A percentile compares a stretch with the other conserved stretches of the same genome.
Evolutionary conservation across 1,140 invertebrate species (phyloP).

Genomic region (Drosophila miranda): DNA sequence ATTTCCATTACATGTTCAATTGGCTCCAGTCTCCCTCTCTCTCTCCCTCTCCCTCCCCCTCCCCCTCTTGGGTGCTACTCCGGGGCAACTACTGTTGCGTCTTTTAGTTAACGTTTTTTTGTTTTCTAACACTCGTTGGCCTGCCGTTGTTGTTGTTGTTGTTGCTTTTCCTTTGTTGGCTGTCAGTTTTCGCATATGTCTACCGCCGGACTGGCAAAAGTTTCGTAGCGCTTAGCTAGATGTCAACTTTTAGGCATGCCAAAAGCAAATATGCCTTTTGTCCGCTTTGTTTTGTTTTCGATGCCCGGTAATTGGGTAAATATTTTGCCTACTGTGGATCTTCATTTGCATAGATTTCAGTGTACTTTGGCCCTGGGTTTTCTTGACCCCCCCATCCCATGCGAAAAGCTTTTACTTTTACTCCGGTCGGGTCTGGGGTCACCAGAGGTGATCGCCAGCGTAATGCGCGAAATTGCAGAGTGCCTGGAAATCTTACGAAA

Average conservation of each 20-base stretch:
- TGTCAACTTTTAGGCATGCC: conserved; percentile 44
- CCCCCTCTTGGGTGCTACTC: neutral
- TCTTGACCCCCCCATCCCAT: conserved; percentile 59
- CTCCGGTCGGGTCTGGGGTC: conserved; percentile 13
- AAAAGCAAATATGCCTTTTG: conserved; percentile 47
- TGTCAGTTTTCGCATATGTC: conserved; percentile 76
- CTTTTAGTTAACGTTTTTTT: conserved; percentile 56
- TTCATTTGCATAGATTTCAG: conserved; percentile 59
- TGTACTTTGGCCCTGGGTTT: conserved; percentile 36
- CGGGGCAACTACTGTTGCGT: conserved; percentile 59
- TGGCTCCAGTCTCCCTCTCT: conserved; percentile 19
- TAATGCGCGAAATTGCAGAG: neutral
- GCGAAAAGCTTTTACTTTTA: conserved; percentile 67
- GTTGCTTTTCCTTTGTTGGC: conserved; percentile 68
- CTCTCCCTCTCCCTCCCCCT: neutral
- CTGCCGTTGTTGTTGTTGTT: conserved; percentile 13
- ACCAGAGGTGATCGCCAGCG: neutral
- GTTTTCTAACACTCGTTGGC: conserved; percentile 52
- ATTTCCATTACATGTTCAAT: conserved; percentile 69
- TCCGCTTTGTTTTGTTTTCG: conserved; percentile 38
- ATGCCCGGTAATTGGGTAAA: conserved; percentile 68
- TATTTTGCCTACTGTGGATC: conserved; percentile 53
- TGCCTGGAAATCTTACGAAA: conserved; percentile 33
- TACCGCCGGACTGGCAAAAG: conserved; percentile 50
- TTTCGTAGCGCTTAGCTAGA: conserved; percentile 54